Evolutionary conservation across 2,797 vertebrate genomes (phyloP), one percentile per base, ranked within the genome.

Genomic region (Ciconia nigra): DNA sequence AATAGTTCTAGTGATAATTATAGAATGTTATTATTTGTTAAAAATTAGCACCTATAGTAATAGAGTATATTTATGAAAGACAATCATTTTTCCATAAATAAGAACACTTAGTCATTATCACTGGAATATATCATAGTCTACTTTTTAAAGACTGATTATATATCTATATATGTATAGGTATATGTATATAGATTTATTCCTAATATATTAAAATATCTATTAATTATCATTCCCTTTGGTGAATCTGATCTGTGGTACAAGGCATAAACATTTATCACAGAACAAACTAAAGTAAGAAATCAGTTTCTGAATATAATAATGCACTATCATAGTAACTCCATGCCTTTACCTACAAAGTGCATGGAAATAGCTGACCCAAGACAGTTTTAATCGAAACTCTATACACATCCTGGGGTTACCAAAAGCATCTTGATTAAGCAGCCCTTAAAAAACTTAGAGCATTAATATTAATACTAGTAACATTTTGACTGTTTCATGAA

Each of bases 101-200:
- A 94, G 92, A 96, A 96, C 90, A 94, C 81, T 94, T 97, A 37
- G 84, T 73, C 96, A 94, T 91, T 95, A 95, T 87, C 94, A 95
- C 91, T 85, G 91, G 93, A 92, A 89, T 74, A 91, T 62, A 95
- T 54, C 70, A 86, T 55, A 58, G 77, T 83, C 71, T 95, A 94
- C 79, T 94, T 95, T 86, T 77, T 9, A 83, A 87, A 62, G 62
- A 83, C 5, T 73, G 66, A 66, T 66, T 49, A 18, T 84, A 37
- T 66, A 79, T 93, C 39, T 55, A 54, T 51, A 24, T 39, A 9
- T 52, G 10, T 66, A 84, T 83, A 33, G 85, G 37, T 39, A 54
- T 51, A 24, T 39, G 10, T 52, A 11, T 66, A 84, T 83, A 33
- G 85, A 80, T 80, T 66, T 93, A 79, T 76, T 91, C 61, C 6